Evolutionary conservation across 2,888 invertebrate genomes (phyloP), one percentile per base, ranked within the genome.

Genomic region (Azorinus chamasolen): DNA sequence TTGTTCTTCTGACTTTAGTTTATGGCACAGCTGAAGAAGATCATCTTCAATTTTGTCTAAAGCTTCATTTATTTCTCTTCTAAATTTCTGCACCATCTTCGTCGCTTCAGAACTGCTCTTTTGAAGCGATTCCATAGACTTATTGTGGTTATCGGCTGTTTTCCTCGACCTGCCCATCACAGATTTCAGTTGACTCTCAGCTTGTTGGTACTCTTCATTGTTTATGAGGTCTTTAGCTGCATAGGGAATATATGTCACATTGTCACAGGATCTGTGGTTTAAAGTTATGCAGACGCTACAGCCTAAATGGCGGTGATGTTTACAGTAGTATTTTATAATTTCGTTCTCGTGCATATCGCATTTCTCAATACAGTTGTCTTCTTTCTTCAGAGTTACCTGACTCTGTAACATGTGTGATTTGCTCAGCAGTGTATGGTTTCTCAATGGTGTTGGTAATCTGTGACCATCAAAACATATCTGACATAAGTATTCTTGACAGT

Each of bases 251-350:
- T 64, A 64, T n/a, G 20, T 54, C 24, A 64, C 41, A 16, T 53
- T 20, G 32, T 32, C 32, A 20, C 63, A 64, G 1, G 54, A 12
- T 27, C 45, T 43, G 27, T 64, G 63, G 3, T 53, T n/a, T 8
- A 64, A 25, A 5, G 63, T 54, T 14, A 64, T 32, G 27, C 63
- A 64, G 12, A 43, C 54, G 24, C n/a, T 16, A 27, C 63, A 64
- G 18, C 22, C 63, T 2, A 64, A 45, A 25, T 43, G 24, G n/a
- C 54, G 27, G 24, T 64, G 63, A 27, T 5, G 16, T 25, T 16
- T n/a, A 25, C 63, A 64, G 43, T 43, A 64, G 27, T 45, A 64
- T 45, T 64, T 41, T 12, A 64, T 20, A 27, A 45, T 22, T 27
- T 53, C 46, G 32, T 37, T 20, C n/a, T 46, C 37, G 27, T 61